Evolutionary conservation across 2,888 invertebrate species (phyloP).

Genomic region (Epinotia ramella): DNA sequence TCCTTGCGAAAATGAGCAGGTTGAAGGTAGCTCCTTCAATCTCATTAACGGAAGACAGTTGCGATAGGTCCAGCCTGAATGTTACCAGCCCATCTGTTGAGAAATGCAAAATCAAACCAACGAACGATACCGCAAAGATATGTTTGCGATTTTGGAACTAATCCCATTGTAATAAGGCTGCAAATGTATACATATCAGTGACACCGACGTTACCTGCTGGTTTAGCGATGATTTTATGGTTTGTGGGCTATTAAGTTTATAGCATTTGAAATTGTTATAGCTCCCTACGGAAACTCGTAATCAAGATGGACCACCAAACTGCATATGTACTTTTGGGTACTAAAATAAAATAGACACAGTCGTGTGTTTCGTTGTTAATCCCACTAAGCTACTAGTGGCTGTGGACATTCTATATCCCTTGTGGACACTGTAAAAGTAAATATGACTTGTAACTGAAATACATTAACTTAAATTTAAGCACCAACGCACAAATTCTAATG

Average conservation of each 20-base stretch:
- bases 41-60: conserved; percentile 83
- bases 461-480: too few species aligned
- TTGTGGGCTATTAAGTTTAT: conserved; percentile 21
- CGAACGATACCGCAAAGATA: neutral
- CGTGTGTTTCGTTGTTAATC: neutral
- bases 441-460: too few species aligned
- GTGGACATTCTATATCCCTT: too few species aligned
- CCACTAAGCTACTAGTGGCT: neutral
- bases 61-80: conserved; percentile 85
- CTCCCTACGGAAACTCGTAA: conserved; percentile 25
- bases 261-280: conserved; percentile 15
- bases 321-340: neutral
- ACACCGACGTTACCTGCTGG: neutral
- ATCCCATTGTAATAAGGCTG: neutral
- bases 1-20: conserved; percentile 92
- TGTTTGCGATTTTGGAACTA: too few species aligned
- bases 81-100: conserved; percentile 73
- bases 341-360: neutral
- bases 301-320: neutral
- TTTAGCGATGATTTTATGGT: conserved; percentile 19
- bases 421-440: too few species aligned
- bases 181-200: neutral
- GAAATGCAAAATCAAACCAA: conserved; percentile 31
- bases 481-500: too few species aligned
- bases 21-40: conserved; percentile 86